Conservation (phyloP, 2,113 vertebrate genomes). For the Crotalus viridis region DNA sequence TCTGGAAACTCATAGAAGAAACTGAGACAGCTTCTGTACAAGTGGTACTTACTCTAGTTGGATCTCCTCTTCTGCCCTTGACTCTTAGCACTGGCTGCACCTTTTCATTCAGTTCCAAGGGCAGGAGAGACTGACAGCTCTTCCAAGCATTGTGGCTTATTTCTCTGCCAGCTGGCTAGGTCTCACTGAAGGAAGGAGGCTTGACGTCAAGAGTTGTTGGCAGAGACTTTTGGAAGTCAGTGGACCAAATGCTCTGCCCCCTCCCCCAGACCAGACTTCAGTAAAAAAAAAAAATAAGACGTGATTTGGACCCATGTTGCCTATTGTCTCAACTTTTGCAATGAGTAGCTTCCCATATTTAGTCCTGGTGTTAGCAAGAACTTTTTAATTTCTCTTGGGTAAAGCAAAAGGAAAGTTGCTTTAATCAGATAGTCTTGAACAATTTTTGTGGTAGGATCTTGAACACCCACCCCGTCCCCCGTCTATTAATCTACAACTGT, state of each 20-base stretch:
- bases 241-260: neutral
- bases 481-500: neutral
- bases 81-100: neutral
- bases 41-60: neutral
- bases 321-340: neutral
- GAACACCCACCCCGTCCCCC: neutral
- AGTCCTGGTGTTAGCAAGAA: neutral
- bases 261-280: neutral
- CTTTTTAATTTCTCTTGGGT: neutral
- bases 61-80: neutral
- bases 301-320: neutral
- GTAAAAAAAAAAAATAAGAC: neutral
- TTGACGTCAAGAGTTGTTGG: neutral
- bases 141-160: neutral
- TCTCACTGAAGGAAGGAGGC: neutral
- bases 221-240: neutral
- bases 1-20: neutral
- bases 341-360: neutral
- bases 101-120: neutral
- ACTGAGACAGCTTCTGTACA: neutral
- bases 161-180: neutral
- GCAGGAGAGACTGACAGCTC: neutral
- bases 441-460: neutral
- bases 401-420: neutral
- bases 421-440: neutral